Percentiles rank a stretch among this genome's conserved stretches.
phyloP scores from a whole-genome alignment of 2,888 invertebrate genomes.

The Hoplodrina ambigua region DNA sequence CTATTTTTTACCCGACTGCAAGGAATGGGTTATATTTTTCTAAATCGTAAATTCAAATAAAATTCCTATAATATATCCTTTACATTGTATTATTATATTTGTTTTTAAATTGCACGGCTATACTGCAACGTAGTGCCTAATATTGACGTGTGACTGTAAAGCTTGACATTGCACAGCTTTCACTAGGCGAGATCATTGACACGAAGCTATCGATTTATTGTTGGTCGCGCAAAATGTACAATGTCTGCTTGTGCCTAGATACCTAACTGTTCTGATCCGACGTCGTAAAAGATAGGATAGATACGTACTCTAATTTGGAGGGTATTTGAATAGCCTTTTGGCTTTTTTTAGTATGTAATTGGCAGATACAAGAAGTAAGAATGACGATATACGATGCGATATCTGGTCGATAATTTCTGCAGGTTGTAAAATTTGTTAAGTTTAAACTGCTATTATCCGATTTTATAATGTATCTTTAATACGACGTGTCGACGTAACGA shows the following conservation, averaged over 20 bases:
- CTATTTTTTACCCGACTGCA: too few relatives aligned
- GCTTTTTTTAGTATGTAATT: conserved; percentile 24
- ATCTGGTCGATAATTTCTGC: conserved; percentile 17
- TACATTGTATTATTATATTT: background rate
- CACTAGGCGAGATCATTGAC: conserved; percentile 69
- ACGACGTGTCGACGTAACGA: background rate
- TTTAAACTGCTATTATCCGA: conserved; percentile 20
- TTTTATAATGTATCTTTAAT: conserved; percentile 20
- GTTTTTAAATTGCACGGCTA: conserved; percentile 5
- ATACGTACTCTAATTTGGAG: conserved; percentile 10
- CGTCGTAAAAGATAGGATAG: background rate
- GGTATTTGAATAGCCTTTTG: conserved; percentile 24
- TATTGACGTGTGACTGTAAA: conserved; percentile 35
- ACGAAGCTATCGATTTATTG: conserved; percentile 71
- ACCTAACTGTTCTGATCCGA: conserved; percentile 18
- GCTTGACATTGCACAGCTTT: conserved; percentile 65
- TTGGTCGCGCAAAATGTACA: conserved; percentile 64
- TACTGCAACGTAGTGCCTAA: conserved; percentile 8
- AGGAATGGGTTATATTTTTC: too few relatives aligned
- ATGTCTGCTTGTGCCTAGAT: conserved; percentile 33
- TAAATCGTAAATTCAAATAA: background rate
- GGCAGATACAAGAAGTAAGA: conserved; percentile 8
- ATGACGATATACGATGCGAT: conserved; percentile 23
- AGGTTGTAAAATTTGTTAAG: conserved; percentile 32
- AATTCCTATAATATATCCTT: too few relatives aligned